These are phyloP conservation scores for Dysmachus trigonus DNA, from an alignment of 2,888 invertebrate species.

Conservation along the genomic window DNA sequence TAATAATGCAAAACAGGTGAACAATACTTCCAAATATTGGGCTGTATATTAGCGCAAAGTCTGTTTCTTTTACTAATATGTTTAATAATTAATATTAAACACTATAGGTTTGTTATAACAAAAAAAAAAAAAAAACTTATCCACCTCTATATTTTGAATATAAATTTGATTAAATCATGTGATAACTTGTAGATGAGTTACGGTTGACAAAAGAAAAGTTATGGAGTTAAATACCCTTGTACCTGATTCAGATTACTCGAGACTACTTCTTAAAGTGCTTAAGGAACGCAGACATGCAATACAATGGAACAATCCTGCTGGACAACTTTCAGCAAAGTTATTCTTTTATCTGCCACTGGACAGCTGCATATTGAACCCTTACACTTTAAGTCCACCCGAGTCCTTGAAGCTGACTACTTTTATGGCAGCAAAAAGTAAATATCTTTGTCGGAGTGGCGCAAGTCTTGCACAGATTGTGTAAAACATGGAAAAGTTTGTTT, in stretches of 20 bases:
- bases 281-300: not conserved
- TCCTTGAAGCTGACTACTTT: not conserved
- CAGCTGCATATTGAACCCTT: not conserved
- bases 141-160: not conserved
- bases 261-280: not conserved
- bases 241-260: not conserved
- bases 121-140: not conserved
- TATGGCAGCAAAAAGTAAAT: not conserved
- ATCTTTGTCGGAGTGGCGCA: not conserved
- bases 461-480: not conserved
- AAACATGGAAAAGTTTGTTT: not conserved
- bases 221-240: not conserved
- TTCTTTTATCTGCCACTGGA: not conserved
- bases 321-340: not conserved
- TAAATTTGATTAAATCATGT: not conserved
- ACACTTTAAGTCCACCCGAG: not conserved
- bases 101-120: too few species aligned
- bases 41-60: too few species aligned
- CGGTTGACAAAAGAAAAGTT: not conserved
- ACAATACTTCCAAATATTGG: too few species aligned
- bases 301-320: not conserved
- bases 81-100: too few species aligned
- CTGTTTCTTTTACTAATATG: too few species aligned
- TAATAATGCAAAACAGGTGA: too few species aligned
- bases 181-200: not conserved